Percentiles rank a stretch among this genome's conserved stretches.
phyloP scores from a whole-genome alignment of 1,140 invertebrate species.

The Penaeus japonicus region DNA sequence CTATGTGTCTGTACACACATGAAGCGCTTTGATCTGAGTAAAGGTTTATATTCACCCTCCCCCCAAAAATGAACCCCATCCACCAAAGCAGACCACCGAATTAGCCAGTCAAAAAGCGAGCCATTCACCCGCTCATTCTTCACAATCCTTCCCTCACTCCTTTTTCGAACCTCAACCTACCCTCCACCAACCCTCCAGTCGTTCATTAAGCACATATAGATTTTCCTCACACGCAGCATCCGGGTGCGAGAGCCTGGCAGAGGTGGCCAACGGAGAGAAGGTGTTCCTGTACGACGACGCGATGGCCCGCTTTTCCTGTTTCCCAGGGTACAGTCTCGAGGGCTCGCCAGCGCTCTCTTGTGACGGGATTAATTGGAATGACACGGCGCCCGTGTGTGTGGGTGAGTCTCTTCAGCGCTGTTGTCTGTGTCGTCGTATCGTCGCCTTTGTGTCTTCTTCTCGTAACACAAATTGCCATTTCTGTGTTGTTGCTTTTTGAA shows the following conservation, averaged over 20 bases:
- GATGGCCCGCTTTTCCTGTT: not conserved
- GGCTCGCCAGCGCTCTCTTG: slow-evolving; percentile 15
- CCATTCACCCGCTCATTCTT: not conserved
- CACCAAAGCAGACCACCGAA: not conserved
- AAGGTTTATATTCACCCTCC: not conserved
- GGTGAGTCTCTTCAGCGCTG: not conserved
- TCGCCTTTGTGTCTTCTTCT: too few species aligned
- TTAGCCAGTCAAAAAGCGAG: not conserved
- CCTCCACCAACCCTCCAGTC: not conserved
- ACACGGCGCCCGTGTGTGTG: not conserved
- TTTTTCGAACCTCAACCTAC: not conserved
- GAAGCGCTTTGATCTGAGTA: too few species aligned
- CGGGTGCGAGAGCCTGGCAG: not conserved
- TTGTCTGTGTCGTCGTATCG: too few species aligned
- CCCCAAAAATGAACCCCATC: not conserved
- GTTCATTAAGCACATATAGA: too few species aligned
- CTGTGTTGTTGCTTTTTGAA: too few species aligned
- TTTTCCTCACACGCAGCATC: not conserved
- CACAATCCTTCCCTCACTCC: not conserved
- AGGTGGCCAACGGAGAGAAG: not conserved
- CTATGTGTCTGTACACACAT: too few species aligned
- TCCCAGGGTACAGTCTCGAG: not conserved
- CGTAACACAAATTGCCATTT: too few species aligned
- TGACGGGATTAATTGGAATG: slow-evolving; percentile 10
- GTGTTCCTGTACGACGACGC: not conserved